phyloP scores from a whole-genome alignment of 1,140 invertebrate genomes.

The Panagrolaimus sp. region DNA sequence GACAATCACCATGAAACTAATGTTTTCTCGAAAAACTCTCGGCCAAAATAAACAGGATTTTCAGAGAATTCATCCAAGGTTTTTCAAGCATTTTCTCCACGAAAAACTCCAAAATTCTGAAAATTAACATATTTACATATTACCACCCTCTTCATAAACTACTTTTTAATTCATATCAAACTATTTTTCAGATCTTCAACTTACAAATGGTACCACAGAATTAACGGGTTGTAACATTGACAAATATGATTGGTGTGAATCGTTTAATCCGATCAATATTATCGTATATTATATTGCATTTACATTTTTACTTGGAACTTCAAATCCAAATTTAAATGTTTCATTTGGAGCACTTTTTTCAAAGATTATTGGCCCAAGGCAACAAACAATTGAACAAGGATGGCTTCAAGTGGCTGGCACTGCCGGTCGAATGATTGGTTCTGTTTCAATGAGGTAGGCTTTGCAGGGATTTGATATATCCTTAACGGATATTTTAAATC shows the following conservation, averaged over 20 bases:
- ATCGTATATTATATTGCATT: neutral
- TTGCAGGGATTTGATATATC: neutral
- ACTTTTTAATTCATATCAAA: neutral
- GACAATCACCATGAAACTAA: no score
- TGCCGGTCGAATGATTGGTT: constrained; percentile 28
- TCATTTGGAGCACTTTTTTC: constrained; percentile 23
- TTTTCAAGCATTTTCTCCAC: no score
- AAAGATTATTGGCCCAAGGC: constrained; percentile 21
- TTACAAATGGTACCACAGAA: constrained; percentile 18
- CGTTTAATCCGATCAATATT: constrained; percentile 11
- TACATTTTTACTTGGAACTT: neutral
- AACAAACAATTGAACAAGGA: constrained; percentile 13
- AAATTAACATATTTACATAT: no score
- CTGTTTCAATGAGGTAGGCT: constrained; percentile 26
- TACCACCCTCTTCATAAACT: no score
- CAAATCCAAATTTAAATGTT: constrained; percentile 1
- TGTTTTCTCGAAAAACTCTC: no score
- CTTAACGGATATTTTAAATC: neutral
- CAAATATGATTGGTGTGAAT: constrained; percentile 17
- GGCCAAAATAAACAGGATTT: no score
- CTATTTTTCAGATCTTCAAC: neutral
- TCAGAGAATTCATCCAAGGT: no score
- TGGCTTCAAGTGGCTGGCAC: constrained; percentile 20
- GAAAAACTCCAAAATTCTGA: no score
- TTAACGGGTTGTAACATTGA: constrained; percentile 10